Evolutionary conservation across 2,113 vertebrate species (phyloP).

Genomic region (Lethenteron reissneri): DNA sequence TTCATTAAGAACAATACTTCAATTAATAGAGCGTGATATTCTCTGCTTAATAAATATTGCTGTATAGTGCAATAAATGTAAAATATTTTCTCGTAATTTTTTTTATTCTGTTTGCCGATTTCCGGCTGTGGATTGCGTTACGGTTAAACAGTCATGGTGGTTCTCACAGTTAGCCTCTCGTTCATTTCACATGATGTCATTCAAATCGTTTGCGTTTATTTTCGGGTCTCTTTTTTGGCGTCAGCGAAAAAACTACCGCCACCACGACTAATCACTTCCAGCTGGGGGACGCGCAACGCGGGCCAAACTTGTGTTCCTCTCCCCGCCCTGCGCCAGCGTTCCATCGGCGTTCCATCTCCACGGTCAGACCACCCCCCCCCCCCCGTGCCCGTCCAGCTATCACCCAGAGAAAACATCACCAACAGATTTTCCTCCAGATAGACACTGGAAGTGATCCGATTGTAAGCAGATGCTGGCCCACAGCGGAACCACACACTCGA

Average conservation of each 20-base stretch:
- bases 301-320: constrained; percentile 2
- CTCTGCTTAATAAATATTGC: no score
- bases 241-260: constrained; percentile 4
- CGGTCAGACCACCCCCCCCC: not conserved
- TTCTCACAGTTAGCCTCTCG: constrained; percentile 1
- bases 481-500: no score
- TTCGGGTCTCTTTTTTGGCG: constrained; percentile 1
- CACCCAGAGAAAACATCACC: constrained; percentile 6
- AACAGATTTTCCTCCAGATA: constrained; percentile 5
- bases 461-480: constrained; percentile 1
- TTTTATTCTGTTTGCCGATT: not conserved
- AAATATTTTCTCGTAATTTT: no score
- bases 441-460: constrained; percentile 4
- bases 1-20: no score
- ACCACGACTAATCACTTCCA: constrained; percentile 6
- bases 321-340: not conserved
- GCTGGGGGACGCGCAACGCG: constrained; percentile 3
- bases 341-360: no score
- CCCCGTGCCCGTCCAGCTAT: not conserved
- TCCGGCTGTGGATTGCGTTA: constrained; percentile 5
- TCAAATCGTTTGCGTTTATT: constrained; percentile 3
- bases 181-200: not conserved
- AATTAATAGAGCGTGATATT: no score
- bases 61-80: no score
- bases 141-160: not conserved